Percentiles rank a stretch among this genome's conserved stretches.
Conservation (phyloP, 2,888 invertebrate species). For the Mylabris sibirica region DNA sequence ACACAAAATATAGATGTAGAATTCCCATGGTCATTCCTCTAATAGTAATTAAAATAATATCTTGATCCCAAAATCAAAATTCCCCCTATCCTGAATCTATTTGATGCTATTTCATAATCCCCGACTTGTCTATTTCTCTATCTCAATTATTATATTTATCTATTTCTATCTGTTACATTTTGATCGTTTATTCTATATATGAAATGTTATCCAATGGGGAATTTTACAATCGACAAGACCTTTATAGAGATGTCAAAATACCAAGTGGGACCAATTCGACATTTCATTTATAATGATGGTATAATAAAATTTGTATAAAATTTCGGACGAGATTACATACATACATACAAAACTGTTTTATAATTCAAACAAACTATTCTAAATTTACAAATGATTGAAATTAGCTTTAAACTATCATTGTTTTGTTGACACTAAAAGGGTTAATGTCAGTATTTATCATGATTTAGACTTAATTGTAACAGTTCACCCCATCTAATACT, state of each 20-base stretch:
- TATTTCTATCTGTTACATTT: background rate
- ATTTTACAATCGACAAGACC: slow-evolving; percentile 22
- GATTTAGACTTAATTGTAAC: background rate
- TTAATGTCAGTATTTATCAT: slow-evolving; percentile 5
- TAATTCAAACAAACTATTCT: background rate
- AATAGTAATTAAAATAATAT: background rate
- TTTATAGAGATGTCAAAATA: slow-evolving; percentile 29
- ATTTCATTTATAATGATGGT: slow-evolving; percentile 37
- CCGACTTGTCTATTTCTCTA: background rate
- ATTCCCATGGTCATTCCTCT: background rate
- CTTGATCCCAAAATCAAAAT: background rate
- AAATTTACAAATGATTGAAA: background rate
- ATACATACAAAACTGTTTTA: background rate
- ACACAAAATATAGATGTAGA: background rate
- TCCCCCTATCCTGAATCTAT: background rate
- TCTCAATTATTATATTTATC: background rate
- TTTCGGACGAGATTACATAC: background rate
- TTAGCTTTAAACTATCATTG: slow-evolving; percentile 13
- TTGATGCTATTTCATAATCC: background rate
- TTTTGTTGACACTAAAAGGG: background rate
- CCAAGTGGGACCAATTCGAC: slow-evolving; percentile 34
- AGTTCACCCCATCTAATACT: background rate
- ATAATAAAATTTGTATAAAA: background rate
- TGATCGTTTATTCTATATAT: slow-evolving; percentile 21
- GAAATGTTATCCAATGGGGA: slow-evolving; percentile 31